phyloP scores from a whole-genome alignment of 2,888 invertebrate species.

The Enchytraeus crypticus region DNA sequence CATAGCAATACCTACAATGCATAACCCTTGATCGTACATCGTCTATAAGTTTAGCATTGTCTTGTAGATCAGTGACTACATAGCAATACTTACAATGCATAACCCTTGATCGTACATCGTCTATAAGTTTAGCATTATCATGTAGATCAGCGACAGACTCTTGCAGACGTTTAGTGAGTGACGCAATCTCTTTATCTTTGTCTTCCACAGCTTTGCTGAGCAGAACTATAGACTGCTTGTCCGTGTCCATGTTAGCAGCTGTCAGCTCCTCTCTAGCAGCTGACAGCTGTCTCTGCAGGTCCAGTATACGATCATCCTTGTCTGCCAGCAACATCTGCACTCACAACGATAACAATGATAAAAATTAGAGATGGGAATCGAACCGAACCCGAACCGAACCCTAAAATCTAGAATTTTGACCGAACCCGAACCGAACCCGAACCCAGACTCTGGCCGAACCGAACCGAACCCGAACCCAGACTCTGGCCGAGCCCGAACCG shows the following conservation, averaged over 20 bases:
- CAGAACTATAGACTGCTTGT: conserved; percentile 44
- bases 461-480: neutral
- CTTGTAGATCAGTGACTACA: too few relatives aligned
- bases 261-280: conserved; percentile 46
- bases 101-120: conserved; percentile 57
- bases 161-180: conserved; percentile 64
- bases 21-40: too few relatives aligned
- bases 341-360: conserved; percentile 1
- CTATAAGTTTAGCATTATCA: conserved; percentile 52
- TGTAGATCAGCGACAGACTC: conserved; percentile 62
- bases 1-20: too few relatives aligned
- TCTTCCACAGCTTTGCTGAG: conserved; percentile 53
- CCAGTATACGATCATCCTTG: conserved; percentile 64
- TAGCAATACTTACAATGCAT: conserved; percentile 36
- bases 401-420: too few relatives aligned
- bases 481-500: too few relatives aligned
- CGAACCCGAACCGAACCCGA: too few relatives aligned
- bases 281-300: conserved; percentile 54
- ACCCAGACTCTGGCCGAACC: too few relatives aligned
- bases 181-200: conserved; percentile 62
- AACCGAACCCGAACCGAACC: too few relatives aligned
- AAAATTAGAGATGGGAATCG: too few relatives aligned
- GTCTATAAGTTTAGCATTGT: too few relatives aligned
- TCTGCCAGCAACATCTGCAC: conserved; percentile 53
- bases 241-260: conserved; percentile 48